These are phyloP conservation scores for Toxostoma redivivum DNA, from an alignment of 2,113 vertebrate genomes.

Conservation along the genomic window DNA sequence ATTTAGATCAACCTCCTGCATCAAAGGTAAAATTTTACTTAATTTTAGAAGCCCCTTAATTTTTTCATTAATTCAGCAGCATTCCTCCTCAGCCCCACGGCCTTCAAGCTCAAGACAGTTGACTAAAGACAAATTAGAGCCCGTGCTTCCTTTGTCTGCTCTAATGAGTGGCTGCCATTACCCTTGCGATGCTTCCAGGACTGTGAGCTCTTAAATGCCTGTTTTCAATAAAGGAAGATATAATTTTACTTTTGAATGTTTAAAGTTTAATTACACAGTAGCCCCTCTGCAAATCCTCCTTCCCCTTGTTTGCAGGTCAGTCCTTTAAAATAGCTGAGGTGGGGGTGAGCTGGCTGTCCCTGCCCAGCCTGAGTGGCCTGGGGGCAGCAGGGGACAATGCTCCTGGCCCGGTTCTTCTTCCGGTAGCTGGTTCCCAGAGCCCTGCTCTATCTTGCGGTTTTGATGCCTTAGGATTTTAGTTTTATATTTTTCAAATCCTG, in stretches of 20 bases:
- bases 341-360: background rate
- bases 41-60: slow-evolving; percentile 70
- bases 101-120: slow-evolving; percentile 67
- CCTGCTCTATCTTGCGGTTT: background rate
- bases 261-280: slow-evolving; percentile 69
- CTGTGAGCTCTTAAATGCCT: slow-evolving; percentile 64
- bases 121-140: slow-evolving; percentile 72
- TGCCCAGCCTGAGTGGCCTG: background rate
- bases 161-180: slow-evolving; percentile 77
- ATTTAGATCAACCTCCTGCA: slow-evolving; percentile 65
- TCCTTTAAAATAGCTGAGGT: background rate
- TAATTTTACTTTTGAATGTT: slow-evolving; percentile 57
- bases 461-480: background rate
- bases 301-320: background rate
- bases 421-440: background rate
- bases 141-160: slow-evolving; percentile 65
- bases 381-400: accelerated
- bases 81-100: slow-evolving; percentile 7
- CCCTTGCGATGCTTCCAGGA: slow-evolving; percentile 33
- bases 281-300: slow-evolving; percentile 35
- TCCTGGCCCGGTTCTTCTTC: accelerated
- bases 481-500: background rate
- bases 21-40: slow-evolving; percentile 63
- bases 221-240: slow-evolving; percentile 55
- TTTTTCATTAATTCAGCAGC: slow-evolving; percentile 41